Percentiles rank a stretch among this genome's conserved stretches.
Evolutionary conservation across 2,797 vertebrate genomes (phyloP).

Genomic region (Labeo calbasu): DNA sequence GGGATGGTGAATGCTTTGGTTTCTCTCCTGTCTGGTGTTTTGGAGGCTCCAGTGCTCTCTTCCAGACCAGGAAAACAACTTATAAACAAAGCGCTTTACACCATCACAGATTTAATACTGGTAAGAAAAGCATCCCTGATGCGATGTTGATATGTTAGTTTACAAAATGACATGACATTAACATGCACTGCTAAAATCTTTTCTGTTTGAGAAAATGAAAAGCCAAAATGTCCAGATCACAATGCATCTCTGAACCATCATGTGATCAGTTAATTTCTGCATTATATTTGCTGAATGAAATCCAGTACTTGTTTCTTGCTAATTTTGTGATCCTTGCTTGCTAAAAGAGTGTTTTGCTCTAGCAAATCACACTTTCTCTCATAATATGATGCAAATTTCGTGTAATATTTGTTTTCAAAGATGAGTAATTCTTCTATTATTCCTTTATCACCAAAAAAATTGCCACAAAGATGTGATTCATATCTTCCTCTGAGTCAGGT

Average conservation of each 20-base stretch:
- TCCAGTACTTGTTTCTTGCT: background rate
- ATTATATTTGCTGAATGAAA: background rate
- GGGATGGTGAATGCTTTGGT: conserved; percentile 64
- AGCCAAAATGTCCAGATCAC: background rate
- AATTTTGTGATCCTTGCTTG: background rate
- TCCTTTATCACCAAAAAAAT: background rate
- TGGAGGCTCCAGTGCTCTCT: conserved; percentile 65
- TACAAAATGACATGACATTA: background rate
- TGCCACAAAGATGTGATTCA: background rate
- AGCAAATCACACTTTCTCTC: background rate
- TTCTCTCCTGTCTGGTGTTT: conserved; percentile 69
- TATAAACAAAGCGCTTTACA: conserved; percentile 67
- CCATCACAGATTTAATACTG: conserved; percentile 73
- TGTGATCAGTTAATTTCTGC: background rate
- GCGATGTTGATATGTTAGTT: background rate
- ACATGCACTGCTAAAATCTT: background rate
- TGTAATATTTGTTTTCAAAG: background rate
- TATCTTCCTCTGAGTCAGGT: background rate
- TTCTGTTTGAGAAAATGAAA: background rate
- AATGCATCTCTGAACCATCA: background rate
- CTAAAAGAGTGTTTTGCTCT: background rate
- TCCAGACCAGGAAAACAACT: conserved; percentile 55
- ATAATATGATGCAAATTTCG: too few species aligned
- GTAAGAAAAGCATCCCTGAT: conserved; percentile 67
- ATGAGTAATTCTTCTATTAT: background rate